These are phyloP conservation scores for Actinemys pallida DNA, from an alignment of 2,113 vertebrate genomes.

Conservation along the genomic window DNA sequence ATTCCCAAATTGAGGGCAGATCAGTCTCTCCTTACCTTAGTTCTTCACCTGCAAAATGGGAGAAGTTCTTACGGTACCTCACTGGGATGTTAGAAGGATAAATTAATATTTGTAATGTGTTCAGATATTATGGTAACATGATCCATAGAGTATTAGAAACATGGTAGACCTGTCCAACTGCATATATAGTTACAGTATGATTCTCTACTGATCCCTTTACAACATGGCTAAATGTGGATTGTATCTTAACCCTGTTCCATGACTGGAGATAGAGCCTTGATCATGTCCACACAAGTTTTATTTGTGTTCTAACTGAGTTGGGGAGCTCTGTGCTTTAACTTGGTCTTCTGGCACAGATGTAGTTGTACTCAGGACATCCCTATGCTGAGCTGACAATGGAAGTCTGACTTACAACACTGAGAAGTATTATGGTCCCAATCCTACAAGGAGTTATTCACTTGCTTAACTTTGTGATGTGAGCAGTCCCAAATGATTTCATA, in stretches of 20 bases:
- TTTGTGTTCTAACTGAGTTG: not conserved
- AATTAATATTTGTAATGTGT: not conserved
- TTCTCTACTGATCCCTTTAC: not conserved
- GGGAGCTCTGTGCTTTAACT: not conserved
- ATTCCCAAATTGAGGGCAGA: not conserved
- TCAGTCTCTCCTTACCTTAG: not conserved
- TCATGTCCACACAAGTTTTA: not conserved
- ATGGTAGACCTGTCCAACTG: not conserved
- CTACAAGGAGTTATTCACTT: no score
- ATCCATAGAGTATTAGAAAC: not conserved
- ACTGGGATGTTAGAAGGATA: not conserved
- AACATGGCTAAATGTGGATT: not conserved
- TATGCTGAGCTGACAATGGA: no score
- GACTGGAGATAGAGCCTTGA: not conserved
- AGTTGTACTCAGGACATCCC: no score
- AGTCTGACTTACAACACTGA: no score
- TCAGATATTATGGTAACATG: not conserved
- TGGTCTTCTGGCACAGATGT: not conserved
- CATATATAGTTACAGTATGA: not conserved
- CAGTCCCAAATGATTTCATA: no score
- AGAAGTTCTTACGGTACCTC: not conserved
- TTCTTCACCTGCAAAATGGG: not conserved
- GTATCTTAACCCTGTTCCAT: not conserved
- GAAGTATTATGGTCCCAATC: no score
- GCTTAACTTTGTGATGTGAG: no score